phyloP scores from a whole-genome alignment of 2,797 vertebrate species.

The Phrynocephalus guinanensis region DNA sequence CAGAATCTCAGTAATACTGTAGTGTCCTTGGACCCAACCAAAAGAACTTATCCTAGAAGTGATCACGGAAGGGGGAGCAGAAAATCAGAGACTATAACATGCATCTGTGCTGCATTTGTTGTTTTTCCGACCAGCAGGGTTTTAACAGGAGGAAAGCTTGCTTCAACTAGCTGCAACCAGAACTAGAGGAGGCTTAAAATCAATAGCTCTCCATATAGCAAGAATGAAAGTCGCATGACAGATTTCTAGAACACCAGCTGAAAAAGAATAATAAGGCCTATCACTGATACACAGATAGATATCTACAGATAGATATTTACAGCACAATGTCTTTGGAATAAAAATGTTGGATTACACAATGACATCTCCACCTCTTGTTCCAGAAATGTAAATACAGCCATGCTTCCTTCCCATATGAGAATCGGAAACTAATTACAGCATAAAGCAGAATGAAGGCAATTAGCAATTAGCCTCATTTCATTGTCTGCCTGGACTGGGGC shows the following conservation, averaged over 20 bases:
- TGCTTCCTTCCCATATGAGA: conserved; percentile 17
- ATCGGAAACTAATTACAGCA: conserved; percentile 41
- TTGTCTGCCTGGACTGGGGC: conserved; percentile 20
- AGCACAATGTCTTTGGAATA: background rate
- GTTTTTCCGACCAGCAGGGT: background rate
- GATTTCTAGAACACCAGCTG: background rate
- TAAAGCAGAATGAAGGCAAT: conserved; percentile 23
- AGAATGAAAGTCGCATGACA: background rate
- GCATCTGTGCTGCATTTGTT: background rate
- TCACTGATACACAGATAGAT: too few relatives aligned
- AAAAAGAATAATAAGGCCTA: background rate
- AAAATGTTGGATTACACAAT: conserved; percentile 11
- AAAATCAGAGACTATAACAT: background rate
- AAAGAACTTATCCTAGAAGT: background rate
- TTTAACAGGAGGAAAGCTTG: background rate
- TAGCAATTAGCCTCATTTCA: conserved; percentile 38
- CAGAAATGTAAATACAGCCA: conserved; percentile 26
- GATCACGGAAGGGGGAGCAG: background rate
- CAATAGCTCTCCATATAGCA: background rate
- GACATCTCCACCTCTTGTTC: background rate
- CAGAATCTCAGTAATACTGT: background rate
- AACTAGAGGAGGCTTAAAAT: background rate
- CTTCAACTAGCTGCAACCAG: background rate
- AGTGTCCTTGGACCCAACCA: background rate
- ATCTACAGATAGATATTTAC: background rate